Percentiles rank a stretch among this genome's conserved stretches.
Conservation (phyloP, 1,140 invertebrate genomes). For the Parasteatoda tepidariorum region DNA sequence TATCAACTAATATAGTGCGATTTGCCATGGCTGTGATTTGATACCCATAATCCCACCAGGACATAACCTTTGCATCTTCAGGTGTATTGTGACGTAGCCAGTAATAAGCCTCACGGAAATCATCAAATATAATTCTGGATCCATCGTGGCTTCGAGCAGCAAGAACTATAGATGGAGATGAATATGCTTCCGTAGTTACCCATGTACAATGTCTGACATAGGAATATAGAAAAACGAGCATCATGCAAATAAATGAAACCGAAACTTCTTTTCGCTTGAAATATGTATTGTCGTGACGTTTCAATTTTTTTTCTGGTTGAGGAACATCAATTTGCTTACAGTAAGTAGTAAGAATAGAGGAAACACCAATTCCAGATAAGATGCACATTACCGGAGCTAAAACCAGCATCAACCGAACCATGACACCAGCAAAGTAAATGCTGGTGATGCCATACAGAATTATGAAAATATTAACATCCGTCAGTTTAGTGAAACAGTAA, state of each 20-base stretch:
- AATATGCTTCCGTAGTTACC: conserved; percentile 99
- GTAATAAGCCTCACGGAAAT: conserved; percentile 97
- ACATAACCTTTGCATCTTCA: conserved; percentile 93
- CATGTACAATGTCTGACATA: conserved; percentile 98
- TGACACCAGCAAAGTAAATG: conserved; percentile 98
- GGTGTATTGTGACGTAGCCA: conserved; percentile 98
- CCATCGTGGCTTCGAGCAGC: conserved; percentile 95
- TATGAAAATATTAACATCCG: conserved; percentile 97
- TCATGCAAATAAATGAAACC: conserved; percentile 83
- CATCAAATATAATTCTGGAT: conserved; percentile 95
- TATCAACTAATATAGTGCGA: conserved; percentile 97
- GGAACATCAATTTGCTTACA: conserved; percentile 84
- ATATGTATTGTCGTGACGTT: conserved; percentile 82
- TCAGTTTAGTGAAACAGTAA: conserved; percentile 93
- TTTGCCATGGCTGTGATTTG: conserved; percentile 99
- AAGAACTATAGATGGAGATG: conserved; percentile 95
- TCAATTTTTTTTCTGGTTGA: conserved; percentile 72
- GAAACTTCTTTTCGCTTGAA: conserved; percentile 90
- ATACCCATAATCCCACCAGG: conserved; percentile 99
- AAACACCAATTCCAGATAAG: conserved; percentile 92
- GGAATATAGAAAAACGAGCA: conserved; percentile 86
- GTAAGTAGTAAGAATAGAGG: conserved; percentile 86
- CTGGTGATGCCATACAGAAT: conserved; percentile 97
- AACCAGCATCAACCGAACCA: conserved; percentile 98
- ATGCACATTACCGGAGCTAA: conserved; percentile 98